These are phyloP conservation scores for Drosophila subpulchrella DNA, from an alignment of 1,140 invertebrate genomes.

Conservation along the genomic window DNA sequence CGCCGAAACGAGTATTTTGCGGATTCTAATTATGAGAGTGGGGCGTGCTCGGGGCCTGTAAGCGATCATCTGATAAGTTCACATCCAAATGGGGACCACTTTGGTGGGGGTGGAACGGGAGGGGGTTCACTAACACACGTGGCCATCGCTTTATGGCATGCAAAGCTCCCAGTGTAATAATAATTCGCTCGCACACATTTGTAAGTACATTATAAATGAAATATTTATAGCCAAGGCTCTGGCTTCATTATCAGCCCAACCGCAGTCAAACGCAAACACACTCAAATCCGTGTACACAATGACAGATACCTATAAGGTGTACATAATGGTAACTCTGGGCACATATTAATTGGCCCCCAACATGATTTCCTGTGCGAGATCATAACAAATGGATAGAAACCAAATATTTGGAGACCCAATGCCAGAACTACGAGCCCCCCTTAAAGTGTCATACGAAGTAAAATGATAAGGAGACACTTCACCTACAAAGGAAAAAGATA, in stretches of 20 bases:
- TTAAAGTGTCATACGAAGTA: background rate
- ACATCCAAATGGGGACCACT: slow-evolving; percentile 6
- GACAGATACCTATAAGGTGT: background rate
- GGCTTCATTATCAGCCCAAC: slow-evolving; percentile 52
- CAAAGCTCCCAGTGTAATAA: slow-evolving; percentile 39
- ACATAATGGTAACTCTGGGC: background rate
- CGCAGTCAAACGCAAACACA: slow-evolving; percentile 11
- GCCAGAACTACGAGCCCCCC: background rate
- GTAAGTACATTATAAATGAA: slow-evolving; percentile 51
- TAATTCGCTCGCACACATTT: slow-evolving; percentile 38
- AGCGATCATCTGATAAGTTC: slow-evolving; percentile 48
- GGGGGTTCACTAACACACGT: slow-evolving; percentile 19
- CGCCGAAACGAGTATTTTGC: slow-evolving; percentile 43
- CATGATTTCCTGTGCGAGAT: slow-evolving; percentile 9
- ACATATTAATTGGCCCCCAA: background rate
- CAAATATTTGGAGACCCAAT: background rate
- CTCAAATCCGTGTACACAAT: background rate
- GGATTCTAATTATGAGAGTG: slow-evolving; percentile 47
- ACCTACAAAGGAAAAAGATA: background rate
- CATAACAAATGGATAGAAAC: slow-evolving; percentile 8
- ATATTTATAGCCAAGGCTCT: slow-evolving; percentile 60
- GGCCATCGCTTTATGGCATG: slow-evolving; percentile 19
- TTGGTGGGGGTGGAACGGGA: background rate
- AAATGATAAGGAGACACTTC: slow-evolving; percentile 4
- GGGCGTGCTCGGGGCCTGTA: slow-evolving; percentile 9